Base-by-base conservation (phyloP, 1,140 invertebrate species). In the Anastrepha obliqua region DNA sequence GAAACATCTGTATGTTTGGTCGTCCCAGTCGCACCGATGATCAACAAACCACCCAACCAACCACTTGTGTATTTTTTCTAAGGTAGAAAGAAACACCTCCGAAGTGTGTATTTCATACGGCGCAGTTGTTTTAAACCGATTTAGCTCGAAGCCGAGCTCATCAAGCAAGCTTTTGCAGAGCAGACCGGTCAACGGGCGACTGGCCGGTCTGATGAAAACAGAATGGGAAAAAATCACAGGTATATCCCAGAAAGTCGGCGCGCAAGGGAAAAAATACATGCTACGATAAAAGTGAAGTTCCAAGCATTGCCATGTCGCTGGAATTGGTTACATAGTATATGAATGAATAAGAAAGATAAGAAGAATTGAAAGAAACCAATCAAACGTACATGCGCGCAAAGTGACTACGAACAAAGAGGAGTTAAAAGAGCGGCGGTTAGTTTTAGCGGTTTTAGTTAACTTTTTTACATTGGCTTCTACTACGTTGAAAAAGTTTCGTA, bases 11-110 rank as follows among this genome's bases (percentile, higher is more conserved):
- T 44, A 9, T 65, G 42, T 74, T 74, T 74, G 15, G 64, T 11
- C 11, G 29, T 67, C 64, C 39, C 15, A 44, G 67, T 17, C 42
- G 42, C 67, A 13, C 15, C 67, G 67, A 74, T 74, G 67, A 74
- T 74, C 67, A 74, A 74, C 67, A 74, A 74, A 74, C 67, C 67
- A 74, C 67, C 67, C 67, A 74, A 67, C 65, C 29, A 67, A 42
- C 39, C 60, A 62, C 13, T n/a, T 17, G 17, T n/a, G 15, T 17
- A 74, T 42, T 29, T 29, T 29, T 67, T 42, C 11, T 39, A 67
- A 67, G 3, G 9, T 9, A 67, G 67, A 74, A 65, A 74, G 1
- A 39, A 39, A 74, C 67, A 74, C 67, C 29, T 13, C 1, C 13
- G 29, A 2, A 67, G 15, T 74, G 15, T 74, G 2, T 5, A 47